Base-by-base conservation (phyloP, 2,113 vertebrate genomes). In the Galbula dea region DNA sequence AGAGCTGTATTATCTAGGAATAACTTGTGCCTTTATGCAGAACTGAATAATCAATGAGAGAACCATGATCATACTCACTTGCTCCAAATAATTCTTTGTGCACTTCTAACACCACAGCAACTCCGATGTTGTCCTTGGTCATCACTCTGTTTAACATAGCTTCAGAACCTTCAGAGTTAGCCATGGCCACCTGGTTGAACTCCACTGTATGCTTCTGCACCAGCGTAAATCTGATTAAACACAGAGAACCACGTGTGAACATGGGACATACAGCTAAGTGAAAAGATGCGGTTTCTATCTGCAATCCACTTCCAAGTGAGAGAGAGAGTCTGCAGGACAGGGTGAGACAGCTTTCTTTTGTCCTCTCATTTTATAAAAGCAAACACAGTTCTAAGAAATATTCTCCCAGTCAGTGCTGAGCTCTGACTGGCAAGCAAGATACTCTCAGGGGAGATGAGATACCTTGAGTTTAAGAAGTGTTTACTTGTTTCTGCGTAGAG, bases 131-230 rank as follows among this genome's bases (percentile, higher is more conserved):
- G 98, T 99, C 99, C 97, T 99, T 99, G 26, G 99, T 99, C 99
- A 99, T 99, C 72, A 99, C 99, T 95, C 99, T 97, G 97, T 99
- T 99, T 78, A 99, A 57, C 99, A 99, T 99, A 76, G 99, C 99
- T 97, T 99, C 99, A 3, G 99, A 99, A 30, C 99, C 99, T 96
- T 99, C 99, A 0, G 99, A 99, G 97, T 99, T 99, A 21, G 99
- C 99, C 99, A 99, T 99, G 48, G 99, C 99, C 84, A 99, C 99
- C 97, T 99, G 99, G 97, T 99, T 99, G 97, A 99, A 99, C 98
- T 99, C 99, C 96, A 99, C 99, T 0, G 99, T 99, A 97, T 99
- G 98, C 97, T 99, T 99, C 97, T 99, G 99, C 94, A 99, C 98
- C 97, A 99, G 89, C 2, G 98, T 98, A 89, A 99, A 99, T 95